Conservation (phyloP, 1,140 invertebrate genomes). For the Zaprionus inermis region DNA sequence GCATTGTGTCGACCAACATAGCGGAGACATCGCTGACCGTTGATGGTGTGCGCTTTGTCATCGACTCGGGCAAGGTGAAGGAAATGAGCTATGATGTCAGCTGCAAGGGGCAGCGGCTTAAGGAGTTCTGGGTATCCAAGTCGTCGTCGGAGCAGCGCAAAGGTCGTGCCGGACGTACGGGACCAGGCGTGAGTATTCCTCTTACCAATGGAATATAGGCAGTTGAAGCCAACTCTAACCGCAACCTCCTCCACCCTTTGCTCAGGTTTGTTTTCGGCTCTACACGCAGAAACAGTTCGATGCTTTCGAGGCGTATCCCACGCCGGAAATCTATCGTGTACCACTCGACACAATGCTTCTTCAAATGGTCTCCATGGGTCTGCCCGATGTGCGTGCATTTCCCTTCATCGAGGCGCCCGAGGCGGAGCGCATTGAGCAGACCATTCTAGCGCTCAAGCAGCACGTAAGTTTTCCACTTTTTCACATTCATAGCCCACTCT, state of each 20-base stretch:
- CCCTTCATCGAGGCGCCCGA: slow-evolving; percentile 97
- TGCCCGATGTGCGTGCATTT: slow-evolving; percentile 95
- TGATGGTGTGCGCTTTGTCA: slow-evolving; percentile 98
- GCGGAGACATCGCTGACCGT: slow-evolving; percentile 99
- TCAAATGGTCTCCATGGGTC: slow-evolving; percentile 97
- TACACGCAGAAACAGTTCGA: slow-evolving; percentile 91
- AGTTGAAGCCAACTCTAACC: neutral
- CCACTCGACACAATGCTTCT: slow-evolving; percentile 96
- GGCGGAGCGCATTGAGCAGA: slow-evolving; percentile 92
- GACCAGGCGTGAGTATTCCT: slow-evolving; percentile 79
- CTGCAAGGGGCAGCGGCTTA: slow-evolving; percentile 94
- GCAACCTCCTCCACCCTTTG: no score
- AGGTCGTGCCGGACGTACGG: slow-evolving; percentile 95
- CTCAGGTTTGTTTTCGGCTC: slow-evolving; percentile 89
- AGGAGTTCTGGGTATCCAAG: slow-evolving; percentile 98
- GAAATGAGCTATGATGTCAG: slow-evolving; percentile 97
- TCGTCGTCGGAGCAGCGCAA: slow-evolving; percentile 98
- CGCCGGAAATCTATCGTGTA: slow-evolving; percentile 96
- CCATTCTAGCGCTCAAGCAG: slow-evolving; percentile 94
- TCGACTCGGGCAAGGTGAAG: slow-evolving; percentile 98
- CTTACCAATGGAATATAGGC: neutral
- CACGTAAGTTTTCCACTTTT: slow-evolving; percentile 87
- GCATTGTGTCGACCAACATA: slow-evolving; percentile 99
- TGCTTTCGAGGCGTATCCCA: slow-evolving; percentile 91
- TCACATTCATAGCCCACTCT: neutral